These are phyloP conservation scores for Drosophila albomicans DNA, from an alignment of 1,140 invertebrate genomes.

Conservation along the genomic window DNA sequence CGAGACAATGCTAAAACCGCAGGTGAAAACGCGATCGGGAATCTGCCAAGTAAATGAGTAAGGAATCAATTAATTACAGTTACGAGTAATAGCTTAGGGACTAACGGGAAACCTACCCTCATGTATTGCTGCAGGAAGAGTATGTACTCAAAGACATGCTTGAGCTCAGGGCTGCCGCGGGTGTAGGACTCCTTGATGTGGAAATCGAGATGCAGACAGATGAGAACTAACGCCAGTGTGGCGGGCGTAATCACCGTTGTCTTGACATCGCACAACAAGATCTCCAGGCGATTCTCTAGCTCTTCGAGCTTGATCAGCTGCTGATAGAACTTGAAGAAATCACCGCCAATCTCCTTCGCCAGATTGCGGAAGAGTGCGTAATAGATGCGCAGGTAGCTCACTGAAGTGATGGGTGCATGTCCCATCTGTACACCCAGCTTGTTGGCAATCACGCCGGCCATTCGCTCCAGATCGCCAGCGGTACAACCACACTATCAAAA, in stretches of 20 bases:
- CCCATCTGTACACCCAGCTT: constrained; percentile 89
- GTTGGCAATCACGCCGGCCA: constrained; percentile 89
- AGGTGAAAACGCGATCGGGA: constrained; percentile 87
- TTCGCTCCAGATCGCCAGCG: constrained; percentile 89
- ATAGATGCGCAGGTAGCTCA: constrained; percentile 89
- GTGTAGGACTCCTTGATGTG: constrained; percentile 84
- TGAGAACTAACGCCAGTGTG: constrained; percentile 89
- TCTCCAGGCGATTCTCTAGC: constrained; percentile 89
- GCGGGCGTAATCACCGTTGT: constrained; percentile 89
- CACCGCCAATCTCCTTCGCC: constrained; percentile 85
- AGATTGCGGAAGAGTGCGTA: constrained; percentile 87
- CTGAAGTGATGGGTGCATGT: constrained; percentile 87
- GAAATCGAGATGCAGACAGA: constrained; percentile 88
- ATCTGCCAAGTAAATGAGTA: constrained; percentile 86
- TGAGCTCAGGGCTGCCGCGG: constrained; percentile 80
- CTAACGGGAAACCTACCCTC: constrained; percentile 48
- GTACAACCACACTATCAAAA: constrained; percentile 90
- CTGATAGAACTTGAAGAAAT: constrained; percentile 85
- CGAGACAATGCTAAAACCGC: constrained; percentile 87
- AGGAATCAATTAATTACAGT: background rate
- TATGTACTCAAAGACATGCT: constrained; percentile 83
- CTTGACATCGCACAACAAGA: constrained; percentile 89
- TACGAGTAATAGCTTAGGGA: background rate
- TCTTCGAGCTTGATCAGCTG: constrained; percentile 85
- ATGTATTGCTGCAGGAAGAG: constrained; percentile 84